Conservation (phyloP, 2,113 vertebrate species). For the Gambusia affinis region DNA sequence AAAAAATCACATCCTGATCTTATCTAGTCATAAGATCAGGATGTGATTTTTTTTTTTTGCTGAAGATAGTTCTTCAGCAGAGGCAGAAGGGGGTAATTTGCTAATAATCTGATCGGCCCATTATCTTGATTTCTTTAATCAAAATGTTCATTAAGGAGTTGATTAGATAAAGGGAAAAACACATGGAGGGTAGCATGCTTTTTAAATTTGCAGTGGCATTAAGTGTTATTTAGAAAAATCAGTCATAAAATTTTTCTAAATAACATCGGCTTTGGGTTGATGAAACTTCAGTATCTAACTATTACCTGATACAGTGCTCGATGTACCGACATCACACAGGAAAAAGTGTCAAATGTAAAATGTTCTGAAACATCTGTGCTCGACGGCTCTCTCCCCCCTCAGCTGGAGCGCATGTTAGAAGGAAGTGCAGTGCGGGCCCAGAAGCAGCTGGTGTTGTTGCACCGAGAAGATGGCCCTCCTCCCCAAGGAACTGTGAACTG, state of each 20-base stretch:
- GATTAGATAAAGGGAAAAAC: background rate
- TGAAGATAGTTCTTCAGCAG: background rate
- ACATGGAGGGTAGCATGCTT: no score
- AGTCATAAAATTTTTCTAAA: background rate
- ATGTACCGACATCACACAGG: background rate
- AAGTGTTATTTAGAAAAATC: background rate
- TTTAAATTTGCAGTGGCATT: background rate
- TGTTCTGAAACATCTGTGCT: conserved; percentile 29
- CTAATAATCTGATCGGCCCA: conserved; percentile 1
- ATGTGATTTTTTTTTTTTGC: no score
- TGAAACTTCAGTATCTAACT: background rate
- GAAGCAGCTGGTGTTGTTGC: conserved; percentile 92
- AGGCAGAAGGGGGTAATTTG: background rate
- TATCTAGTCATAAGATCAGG: background rate
- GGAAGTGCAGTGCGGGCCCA: conserved; percentile 90
- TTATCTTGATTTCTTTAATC: background rate
- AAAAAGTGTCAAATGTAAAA: conserved; percentile 13
- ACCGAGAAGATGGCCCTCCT: conserved; percentile 89
- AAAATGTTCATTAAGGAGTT: background rate
- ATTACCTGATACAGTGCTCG: background rate
- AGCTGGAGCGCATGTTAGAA: conserved; percentile 96
- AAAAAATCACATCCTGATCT: conserved; percentile 12
- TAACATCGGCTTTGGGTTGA: background rate
- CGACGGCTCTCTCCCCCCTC: conserved; percentile 4
- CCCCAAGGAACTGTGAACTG: conserved; percentile 89